Conservation (phyloP, 1,140 invertebrate species). For the Drosophila sulfurigaster region DNA sequence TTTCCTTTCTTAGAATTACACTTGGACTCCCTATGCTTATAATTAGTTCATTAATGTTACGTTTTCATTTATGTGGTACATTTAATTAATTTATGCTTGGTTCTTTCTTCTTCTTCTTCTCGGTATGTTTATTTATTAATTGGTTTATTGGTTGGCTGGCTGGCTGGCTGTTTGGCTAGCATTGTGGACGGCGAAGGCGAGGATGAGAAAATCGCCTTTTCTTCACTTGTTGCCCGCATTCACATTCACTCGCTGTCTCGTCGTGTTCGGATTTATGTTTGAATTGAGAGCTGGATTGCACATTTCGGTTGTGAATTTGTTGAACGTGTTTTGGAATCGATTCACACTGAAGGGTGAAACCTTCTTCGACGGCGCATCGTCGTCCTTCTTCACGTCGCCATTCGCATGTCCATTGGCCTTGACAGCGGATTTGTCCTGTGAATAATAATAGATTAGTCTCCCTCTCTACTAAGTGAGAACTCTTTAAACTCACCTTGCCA, state of each 20-base stretch:
- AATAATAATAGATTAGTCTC: too few species aligned
- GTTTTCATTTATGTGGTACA: conserved; percentile 66
- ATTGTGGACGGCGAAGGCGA: conserved; percentile 19
- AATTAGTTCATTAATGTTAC: conserved; percentile 67
- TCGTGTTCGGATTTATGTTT: conserved; percentile 60
- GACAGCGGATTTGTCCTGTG: conserved; percentile 68
- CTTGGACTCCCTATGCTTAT: conserved; percentile 78
- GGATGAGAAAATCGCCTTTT: not conserved
- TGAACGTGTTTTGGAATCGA: conserved; percentile 64
- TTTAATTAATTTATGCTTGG: conserved; percentile 79
- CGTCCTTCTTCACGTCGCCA: conserved; percentile 65
- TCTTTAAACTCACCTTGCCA: conserved; percentile 59
- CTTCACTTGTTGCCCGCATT: conserved; percentile 69
- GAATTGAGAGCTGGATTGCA: conserved; percentile 74
- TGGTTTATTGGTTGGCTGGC: conserved; percentile 63
- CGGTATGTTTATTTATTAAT: conserved; percentile 41
- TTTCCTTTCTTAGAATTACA: conserved; percentile 67
- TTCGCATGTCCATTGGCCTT: conserved; percentile 79
- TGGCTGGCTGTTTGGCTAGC: conserved; percentile 58
- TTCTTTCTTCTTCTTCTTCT: conserved; percentile 33
- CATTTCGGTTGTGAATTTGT: conserved; percentile 74
- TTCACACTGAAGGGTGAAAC: conserved; percentile 56
- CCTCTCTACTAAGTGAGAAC: too few species aligned
- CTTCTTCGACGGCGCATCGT: conserved; percentile 47
- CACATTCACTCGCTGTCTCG: conserved; percentile 69